Conservation (phyloP, 1,140 invertebrate genomes). For the Eurosta solidaginis region DNA sequence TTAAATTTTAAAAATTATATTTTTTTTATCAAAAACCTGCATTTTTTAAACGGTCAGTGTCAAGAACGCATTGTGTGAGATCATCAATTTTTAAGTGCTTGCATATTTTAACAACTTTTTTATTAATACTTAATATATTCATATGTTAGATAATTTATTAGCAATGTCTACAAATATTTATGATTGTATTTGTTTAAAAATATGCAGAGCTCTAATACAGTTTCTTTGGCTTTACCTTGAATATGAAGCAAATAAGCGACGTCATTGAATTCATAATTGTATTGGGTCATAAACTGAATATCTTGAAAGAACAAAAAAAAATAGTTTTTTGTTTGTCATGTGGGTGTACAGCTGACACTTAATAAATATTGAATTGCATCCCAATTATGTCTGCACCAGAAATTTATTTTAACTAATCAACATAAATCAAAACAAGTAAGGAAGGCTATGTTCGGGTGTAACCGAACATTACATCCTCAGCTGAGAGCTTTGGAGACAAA, state of each 20-base stretch:
- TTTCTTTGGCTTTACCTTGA: slow-evolving; percentile 5
- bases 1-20: too few species aligned
- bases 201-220: too few species aligned
- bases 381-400: too few species aligned
- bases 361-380: not conserved
- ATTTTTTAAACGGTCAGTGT: not conserved
- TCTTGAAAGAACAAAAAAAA: not conserved
- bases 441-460: too few species aligned
- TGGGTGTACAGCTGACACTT: not conserved
- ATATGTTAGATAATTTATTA: not conserved
- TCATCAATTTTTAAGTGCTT: not conserved
- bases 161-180: not conserved
- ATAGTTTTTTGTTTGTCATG: not conserved
- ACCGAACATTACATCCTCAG: too few species aligned
- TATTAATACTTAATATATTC: too few species aligned
- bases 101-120: not conserved
- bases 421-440: too few species aligned
- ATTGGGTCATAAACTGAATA: not conserved
- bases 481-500: too few species aligned
- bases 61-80: not conserved
- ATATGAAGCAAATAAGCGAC: not conserved
- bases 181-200: too few species aligned
- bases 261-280: not conserved
- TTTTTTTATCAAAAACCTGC: too few species aligned
- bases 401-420: too few species aligned